A percentile compares a stretch with the other conserved stretches of the same genome.
phyloP scores from a whole-genome alignment of 2,113 vertebrate genomes.

The Cololabis saira region DNA sequence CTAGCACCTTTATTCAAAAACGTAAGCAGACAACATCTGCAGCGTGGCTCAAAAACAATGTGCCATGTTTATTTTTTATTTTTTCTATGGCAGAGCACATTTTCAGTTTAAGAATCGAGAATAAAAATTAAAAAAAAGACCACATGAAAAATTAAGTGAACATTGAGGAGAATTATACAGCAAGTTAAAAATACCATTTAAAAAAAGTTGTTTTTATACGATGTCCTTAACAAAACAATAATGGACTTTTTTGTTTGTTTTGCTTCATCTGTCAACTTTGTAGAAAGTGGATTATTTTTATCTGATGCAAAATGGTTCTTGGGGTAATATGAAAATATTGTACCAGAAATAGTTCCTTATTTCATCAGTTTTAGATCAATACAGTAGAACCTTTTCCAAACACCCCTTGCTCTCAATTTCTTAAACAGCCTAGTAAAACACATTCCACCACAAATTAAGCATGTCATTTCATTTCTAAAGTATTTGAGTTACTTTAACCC shows the following conservation, averaged over 20 bases:
- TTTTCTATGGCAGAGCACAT: not conserved
- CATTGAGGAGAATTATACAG: no score
- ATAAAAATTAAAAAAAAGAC: no score
- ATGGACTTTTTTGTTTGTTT: no score
- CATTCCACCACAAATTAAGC: conserved; percentile 3
- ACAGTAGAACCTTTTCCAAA: conserved; percentile 13
- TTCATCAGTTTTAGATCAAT: conserved; percentile 1
- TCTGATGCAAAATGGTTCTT: not conserved
- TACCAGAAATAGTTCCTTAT: conserved; percentile 1
- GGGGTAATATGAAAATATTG: conserved; percentile 1
- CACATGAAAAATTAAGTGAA: no score
- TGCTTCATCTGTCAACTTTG: no score
- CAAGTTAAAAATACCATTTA: no score
- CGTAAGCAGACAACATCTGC: not conserved
- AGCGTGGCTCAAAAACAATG: not conserved
- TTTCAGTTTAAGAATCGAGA: not conserved
- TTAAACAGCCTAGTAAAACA: conserved; percentile 16
- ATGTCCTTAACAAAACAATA: no score
- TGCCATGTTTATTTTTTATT: no score
- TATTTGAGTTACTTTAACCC: no score
- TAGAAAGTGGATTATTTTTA: not conserved
- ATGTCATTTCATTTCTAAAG: conserved; percentile 2
- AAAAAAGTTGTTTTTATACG: no score
- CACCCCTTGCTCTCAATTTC: conserved; percentile 2
- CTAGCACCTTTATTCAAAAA: conserved; percentile 2